Evolutionary conservation across 2,113 vertebrate species (phyloP).

Genomic region (Forbesichthys agassizii): DNA sequence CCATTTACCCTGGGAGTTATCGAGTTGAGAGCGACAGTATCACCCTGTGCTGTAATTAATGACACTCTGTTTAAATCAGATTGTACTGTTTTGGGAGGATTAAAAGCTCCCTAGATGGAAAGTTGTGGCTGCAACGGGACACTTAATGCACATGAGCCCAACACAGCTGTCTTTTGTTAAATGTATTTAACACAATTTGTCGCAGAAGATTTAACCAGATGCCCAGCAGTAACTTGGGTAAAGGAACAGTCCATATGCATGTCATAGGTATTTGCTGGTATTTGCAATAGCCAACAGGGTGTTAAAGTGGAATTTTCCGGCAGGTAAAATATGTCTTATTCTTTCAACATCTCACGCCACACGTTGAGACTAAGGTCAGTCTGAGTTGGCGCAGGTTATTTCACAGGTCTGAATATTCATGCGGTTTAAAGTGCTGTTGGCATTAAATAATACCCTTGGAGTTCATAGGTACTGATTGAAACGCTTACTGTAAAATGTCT

Average conservation of each 20-base stretch:
- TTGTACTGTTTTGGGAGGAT: conserved; percentile 23
- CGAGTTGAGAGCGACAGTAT: conserved; percentile 39
- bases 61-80: conserved; percentile 48
- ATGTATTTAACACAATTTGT: conserved; percentile 24
- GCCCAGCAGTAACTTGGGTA: neutral
- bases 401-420: conserved; percentile 42
- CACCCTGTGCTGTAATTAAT: conserved; percentile 50
- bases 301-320: conserved; percentile 54
- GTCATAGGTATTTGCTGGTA: conserved; percentile 7
- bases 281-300: conserved; percentile 40
- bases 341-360: conserved; percentile 33
- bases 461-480: conserved; percentile 28
- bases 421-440: neutral
- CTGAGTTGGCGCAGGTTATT: conserved; percentile 12
- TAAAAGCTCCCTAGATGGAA: conserved; percentile 5
- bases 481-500: conserved; percentile 26
- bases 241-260: too few relatives aligned
- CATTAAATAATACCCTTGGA: neutral
- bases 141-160: conserved; percentile 5
- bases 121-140: conserved; percentile 4
- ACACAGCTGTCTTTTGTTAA: conserved; percentile 24
- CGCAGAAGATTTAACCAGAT: conserved; percentile 11
- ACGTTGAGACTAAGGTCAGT: conserved; percentile 34
- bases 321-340: conserved; percentile 39
- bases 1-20: conserved; percentile 55